Base-by-base conservation (phyloP, 2,888 invertebrate species). In the Mimachlamys varia region DNA sequence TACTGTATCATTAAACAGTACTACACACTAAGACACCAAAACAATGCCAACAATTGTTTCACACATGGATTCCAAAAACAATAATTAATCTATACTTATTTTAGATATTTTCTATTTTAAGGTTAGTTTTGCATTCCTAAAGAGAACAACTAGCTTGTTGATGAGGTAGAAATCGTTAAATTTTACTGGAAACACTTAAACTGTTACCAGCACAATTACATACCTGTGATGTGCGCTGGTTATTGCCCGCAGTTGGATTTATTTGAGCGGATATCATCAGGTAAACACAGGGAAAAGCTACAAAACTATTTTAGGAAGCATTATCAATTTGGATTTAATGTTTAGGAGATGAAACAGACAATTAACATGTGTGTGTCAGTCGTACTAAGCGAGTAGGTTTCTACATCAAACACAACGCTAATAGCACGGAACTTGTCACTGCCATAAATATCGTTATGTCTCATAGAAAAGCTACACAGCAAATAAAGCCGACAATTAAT, bases 251-350 rank as follows among this genome's bases (percentile, higher is more conserved):
- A 76, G 27, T 12, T 19, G 58, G n/a, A 58, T 58, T 19, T 58
- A 58, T 58, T 22, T 58, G 33, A 76, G 76, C 19, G 76, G 27
- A 76, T 33, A 10, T 33, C 76, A 76, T 22, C 76, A 76, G 76
- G 76, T 76, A 76, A 76, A 76, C 76, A 76, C 33, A 33, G 33
- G 13, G 76, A 33, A 33, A 76, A 7, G 76, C 76, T 76, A 33
- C 76, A 15, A 33, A 76, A 33, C 76, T 76, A 76, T 76, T 76
- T 76, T 33, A 76, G 76, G 76, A 27, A 76, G 27, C 76, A 33
- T 76, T 76, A 76, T 76, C 76, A 76, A 76, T 76, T 76, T 76
- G 76, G 33, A 76, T 76, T 76, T 76, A 76, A 76, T 76, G 76
- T 76, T 76, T 76, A 76, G 76, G 33, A 76, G 76, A 76, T 76